phyloP scores from a whole-genome alignment of 2,888 invertebrate species.

The Rugalucina vietnamica region DNA sequence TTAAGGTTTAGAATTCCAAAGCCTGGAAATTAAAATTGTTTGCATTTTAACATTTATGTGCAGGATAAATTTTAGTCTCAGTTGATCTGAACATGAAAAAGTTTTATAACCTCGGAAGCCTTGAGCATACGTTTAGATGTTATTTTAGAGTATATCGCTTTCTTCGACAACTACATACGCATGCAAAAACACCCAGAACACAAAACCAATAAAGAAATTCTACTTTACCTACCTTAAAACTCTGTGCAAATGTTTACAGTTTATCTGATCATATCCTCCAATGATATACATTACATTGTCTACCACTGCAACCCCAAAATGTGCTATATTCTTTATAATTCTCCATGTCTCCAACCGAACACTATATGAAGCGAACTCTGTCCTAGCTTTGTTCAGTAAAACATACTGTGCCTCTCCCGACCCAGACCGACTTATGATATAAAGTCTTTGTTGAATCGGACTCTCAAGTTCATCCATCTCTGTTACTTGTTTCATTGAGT shows the following conservation, averaged over 20 bases:
- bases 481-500: background rate
- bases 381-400: slow-evolving; percentile 64
- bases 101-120: too few species aligned
- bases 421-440: slow-evolving; percentile 73
- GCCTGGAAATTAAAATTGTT: too few species aligned
- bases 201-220: too few species aligned
- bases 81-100: too few species aligned
- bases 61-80: too few species aligned
- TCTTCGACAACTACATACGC: too few species aligned
- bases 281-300: slow-evolving; percentile 74
- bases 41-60: too few species aligned
- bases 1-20: too few species aligned
- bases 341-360: slow-evolving; percentile 72
- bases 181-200: too few species aligned
- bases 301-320: slow-evolving; percentile 74
- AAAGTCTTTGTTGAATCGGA: slow-evolving; percentile 70
- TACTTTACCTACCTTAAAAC: slow-evolving; percentile 70
- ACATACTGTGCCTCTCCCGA: slow-evolving; percentile 75
- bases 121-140: too few species aligned
- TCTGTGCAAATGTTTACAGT: slow-evolving; percentile 64
- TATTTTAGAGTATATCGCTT: too few species aligned
- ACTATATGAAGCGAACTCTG: slow-evolving; percentile 66
- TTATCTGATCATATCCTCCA: slow-evolving; percentile 71
- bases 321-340: slow-evolving; percentile 65
- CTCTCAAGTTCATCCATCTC: background rate